These are phyloP conservation scores for Heliothis peltigera DNA, from an alignment of 2,888 invertebrate genomes.

Conservation along the genomic window DNA sequence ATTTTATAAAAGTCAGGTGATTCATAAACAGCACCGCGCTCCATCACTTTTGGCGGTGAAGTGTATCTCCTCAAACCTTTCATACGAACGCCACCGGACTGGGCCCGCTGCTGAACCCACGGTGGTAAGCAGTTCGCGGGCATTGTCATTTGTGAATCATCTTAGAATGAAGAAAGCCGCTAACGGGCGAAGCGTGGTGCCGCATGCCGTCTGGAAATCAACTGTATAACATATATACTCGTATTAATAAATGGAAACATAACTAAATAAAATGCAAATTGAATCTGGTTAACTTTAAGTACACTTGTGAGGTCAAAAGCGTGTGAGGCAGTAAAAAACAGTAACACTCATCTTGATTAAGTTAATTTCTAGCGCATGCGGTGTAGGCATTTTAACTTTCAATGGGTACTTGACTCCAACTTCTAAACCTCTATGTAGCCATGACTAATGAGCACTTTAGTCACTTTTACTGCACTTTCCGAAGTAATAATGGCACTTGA, in stretches of 20 bases:
- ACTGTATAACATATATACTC: too few species aligned
- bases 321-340: constrained; percentile 13
- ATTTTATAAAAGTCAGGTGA: too few species aligned
- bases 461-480: constrained; percentile 78
- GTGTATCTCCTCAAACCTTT: too few species aligned
- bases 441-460: constrained; percentile 76
- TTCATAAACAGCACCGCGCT: too few species aligned
- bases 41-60: too few species aligned
- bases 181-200: too few species aligned
- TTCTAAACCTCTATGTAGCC: constrained; percentile 65
- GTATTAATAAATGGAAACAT: not conserved
- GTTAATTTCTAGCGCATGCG: constrained; percentile 43
- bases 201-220: too few species aligned
- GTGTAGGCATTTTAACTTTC: constrained; percentile 57
- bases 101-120: too few species aligned
- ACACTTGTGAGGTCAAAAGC: constrained; percentile 3
- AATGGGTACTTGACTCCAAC: constrained; percentile 55
- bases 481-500: constrained; percentile 80
- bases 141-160: too few species aligned
- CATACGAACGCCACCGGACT: too few species aligned
- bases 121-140: too few species aligned
- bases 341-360: constrained; percentile 34
- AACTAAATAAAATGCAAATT: not conserved
- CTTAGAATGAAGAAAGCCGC: too few species aligned
- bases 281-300: not conserved